Evolutionary conservation across 2,113 vertebrate genomes (phyloP), one percentile per base, ranked within the genome.

Genomic region (Hoplias malabaricus): DNA sequence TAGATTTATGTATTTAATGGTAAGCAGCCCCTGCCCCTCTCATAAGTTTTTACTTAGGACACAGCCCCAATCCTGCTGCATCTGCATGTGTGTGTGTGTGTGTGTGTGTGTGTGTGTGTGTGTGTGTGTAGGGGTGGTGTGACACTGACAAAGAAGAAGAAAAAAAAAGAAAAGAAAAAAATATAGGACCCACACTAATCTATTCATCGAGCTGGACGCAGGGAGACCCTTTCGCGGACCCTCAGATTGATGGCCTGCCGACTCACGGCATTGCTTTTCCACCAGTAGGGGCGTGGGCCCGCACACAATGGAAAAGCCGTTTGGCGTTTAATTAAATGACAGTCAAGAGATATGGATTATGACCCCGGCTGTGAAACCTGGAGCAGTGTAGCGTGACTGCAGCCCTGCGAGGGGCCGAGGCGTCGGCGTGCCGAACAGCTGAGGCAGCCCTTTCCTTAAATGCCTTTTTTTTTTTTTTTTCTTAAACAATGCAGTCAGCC

Each of bases 311-410:
- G 75, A 82, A 69, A 73, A 73, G 68, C 66, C 42, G 40, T 73
- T 83, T 63, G 21, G n/a, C 71, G n/a, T 84, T 84, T 87, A 85
- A 87, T 85, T 81, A 85, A 85, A 84, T 76, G 84, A 78, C 84
- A 84, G 79, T 80, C 79, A 82, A 70, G 78, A 87, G 74, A 83
- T 76, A 80, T 83, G 78, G 84, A 84, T 84, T 80, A 83, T 69
- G 72, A 83, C 81, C 76, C 62, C 57, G 68, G 74, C 74, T 73
- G 74, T 73, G 70, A 61, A 78, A 80, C 77, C 78, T 69, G 48
- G 68, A 36, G 23, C 69, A 56, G 19, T 61, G 66, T 56, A 73
- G 54, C 72, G 19, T 70, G 78, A 78, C 73, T 73, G 65, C 73
- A 62, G 68, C 69, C 29, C 57, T 23, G 33, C 29, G 59, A 78